phyloP scores from a whole-genome alignment of 2,888 invertebrate species.

The Amphipyra berbera region DNA sequence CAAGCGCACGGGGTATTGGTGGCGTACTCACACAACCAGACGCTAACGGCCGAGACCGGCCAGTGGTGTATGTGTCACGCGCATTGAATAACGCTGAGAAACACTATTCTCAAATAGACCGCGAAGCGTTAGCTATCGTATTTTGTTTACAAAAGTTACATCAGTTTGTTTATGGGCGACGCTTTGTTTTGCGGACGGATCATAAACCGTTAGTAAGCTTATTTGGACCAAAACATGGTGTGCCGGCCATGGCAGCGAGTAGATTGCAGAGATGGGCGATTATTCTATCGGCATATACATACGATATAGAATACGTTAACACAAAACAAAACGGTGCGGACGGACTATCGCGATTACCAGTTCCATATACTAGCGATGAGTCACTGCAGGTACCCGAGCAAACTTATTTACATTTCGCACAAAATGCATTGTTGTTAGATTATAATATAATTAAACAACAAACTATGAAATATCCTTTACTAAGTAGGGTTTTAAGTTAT shows the following conservation, averaged over 20 bases:
- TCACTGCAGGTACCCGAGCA: neutral
- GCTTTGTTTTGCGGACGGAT: neutral
- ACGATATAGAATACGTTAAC: neutral
- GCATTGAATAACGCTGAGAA: neutral
- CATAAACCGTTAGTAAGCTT: neutral
- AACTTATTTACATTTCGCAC: neutral
- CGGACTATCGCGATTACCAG: neutral
- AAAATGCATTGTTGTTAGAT: conserved; percentile 4
- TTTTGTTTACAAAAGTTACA: neutral
- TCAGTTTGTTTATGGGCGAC: neutral
- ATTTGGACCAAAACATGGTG: neutral
- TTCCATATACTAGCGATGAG: neutral
- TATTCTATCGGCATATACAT: neutral
- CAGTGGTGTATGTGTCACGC: too few species aligned
- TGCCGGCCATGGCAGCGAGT: neutral
- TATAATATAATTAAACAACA: too few species aligned
- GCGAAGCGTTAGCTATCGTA: conserved; percentile 9
- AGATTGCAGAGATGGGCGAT: neutral
- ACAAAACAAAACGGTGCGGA: neutral
- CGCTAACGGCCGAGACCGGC: too few species aligned
- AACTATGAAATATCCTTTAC: neutral
- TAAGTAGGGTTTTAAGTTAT: neutral
- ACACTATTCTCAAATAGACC: conserved; percentile 8
- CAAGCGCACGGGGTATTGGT: too few species aligned
- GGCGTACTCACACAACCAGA: too few species aligned